phyloP scores from a whole-genome alignment of 2,888 invertebrate genomes.

The Ganaspis brasiliensis region DNA sequence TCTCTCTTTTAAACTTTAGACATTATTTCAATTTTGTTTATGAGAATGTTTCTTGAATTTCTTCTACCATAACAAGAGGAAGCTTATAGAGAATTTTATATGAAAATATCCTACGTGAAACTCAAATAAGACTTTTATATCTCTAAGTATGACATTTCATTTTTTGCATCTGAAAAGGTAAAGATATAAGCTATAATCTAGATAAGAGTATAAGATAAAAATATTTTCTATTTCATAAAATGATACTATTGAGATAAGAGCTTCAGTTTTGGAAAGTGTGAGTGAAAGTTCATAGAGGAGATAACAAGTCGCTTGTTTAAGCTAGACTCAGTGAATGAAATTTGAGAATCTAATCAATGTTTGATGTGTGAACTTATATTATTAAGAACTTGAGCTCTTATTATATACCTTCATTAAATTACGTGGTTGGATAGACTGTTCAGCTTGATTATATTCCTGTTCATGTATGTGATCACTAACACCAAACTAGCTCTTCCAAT shows the following conservation, averaged over 20 bases:
- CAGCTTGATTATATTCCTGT: background rate
- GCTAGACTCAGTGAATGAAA: background rate
- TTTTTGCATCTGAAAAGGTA: background rate
- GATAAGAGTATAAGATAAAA: background rate
- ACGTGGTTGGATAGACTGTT: background rate
- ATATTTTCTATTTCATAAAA: background rate
- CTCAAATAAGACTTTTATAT: background rate
- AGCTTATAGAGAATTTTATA: background rate
- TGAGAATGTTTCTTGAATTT: background rate
- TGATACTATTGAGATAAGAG: background rate
- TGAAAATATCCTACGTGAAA: background rate
- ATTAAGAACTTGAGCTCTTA: conserved; percentile 11
- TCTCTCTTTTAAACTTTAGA: background rate
- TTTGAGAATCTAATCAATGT: conserved; percentile 23
- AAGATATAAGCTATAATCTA: too few species aligned
- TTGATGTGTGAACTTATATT: conserved; percentile 13
- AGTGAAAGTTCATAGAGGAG: background rate
- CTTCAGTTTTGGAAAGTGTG: background rate
- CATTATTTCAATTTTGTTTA: conserved; percentile 11
- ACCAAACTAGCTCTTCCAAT: background rate
- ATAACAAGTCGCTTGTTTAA: conserved; percentile 3
- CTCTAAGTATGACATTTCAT: background rate
- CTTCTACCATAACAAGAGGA: background rate
- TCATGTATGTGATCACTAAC: background rate
- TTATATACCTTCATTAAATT: conserved; percentile 17